Percentiles rank a stretch among this genome's conserved stretches.
Evolutionary conservation across 2,888 invertebrate genomes (phyloP).

Genomic region (Lithosia quadra): DNA sequence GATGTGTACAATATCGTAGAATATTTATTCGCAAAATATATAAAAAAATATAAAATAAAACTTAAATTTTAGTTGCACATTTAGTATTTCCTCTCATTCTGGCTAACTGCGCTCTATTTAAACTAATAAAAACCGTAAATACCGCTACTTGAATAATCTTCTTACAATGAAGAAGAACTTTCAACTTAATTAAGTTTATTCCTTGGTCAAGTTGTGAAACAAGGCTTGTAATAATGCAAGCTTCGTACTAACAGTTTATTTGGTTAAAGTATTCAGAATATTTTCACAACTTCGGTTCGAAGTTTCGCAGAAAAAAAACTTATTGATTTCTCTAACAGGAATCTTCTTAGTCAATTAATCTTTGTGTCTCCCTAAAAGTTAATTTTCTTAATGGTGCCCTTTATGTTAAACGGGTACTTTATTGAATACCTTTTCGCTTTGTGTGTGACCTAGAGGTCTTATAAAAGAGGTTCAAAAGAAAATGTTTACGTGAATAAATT

Average conservation of each 20-base stretch:
- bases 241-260: conserved; percentile 48
- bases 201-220: conserved; percentile 25
- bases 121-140: conserved; percentile 4
- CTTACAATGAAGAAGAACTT: conserved; percentile 22
- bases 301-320: not conserved
- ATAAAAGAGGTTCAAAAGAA: not conserved
- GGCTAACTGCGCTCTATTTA: not conserved
- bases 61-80: too few relatives aligned
- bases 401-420: not conserved
- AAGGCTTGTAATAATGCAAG: conserved; percentile 39
- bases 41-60: too few relatives aligned
- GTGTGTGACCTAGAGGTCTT: not conserved
- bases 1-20: too few relatives aligned
- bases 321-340: conserved; percentile 1
- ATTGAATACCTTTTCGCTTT: conserved; percentile 5
- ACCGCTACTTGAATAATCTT: conserved; percentile 5
- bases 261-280: conserved; percentile 55
- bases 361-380: conserved; percentile 36
- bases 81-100: not conserved
- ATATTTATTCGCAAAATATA: too few relatives aligned
- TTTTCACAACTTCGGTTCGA: conserved; percentile 25
- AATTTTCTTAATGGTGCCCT: conserved; percentile 35
- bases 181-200: conserved; percentile 41
- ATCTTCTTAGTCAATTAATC: conserved; percentile 38
- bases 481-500: conserved; percentile 4